These are phyloP conservation scores for Pantala flavescens DNA, from an alignment of 1,140 invertebrate genomes.

Conservation along the genomic window DNA sequence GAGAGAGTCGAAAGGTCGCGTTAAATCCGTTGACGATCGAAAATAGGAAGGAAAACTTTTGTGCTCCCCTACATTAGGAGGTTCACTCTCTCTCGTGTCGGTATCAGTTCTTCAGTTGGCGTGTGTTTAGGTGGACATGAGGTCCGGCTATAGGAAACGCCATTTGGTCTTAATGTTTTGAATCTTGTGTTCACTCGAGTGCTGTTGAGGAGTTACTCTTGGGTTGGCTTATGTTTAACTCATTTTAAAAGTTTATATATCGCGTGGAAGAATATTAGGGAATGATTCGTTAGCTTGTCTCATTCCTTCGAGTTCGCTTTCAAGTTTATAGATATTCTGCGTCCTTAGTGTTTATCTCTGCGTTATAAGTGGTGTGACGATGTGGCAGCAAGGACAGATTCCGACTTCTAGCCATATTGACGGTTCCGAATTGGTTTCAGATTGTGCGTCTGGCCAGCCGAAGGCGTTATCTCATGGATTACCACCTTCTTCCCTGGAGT, in stretches of 20 bases:
- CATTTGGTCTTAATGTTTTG: neutral
- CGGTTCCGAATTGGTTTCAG: conserved; percentile 23
- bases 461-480: conserved; percentile 20
- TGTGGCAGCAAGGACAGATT: conserved; percentile 21
- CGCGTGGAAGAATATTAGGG: neutral
- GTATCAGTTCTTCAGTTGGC: neutral
- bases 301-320: neutral
- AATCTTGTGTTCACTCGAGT: neutral
- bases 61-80: too few relatives aligned
- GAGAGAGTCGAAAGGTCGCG: conserved; percentile 6
- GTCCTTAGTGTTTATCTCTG: neutral
- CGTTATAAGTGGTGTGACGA: conserved; percentile 16
- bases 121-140: neutral
- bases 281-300: neutral
- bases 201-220: neutral
- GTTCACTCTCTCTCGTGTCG: too few relatives aligned
- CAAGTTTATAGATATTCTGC: too few relatives aligned
- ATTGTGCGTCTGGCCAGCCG: conserved; percentile 21
- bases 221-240: neutral
- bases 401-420: conserved; percentile 20
- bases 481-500: neutral
- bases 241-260: neutral
- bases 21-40: conserved; percentile 1
- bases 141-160: neutral
- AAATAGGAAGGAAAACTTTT: neutral